phyloP scores from a whole-genome alignment of 2,888 invertebrate genomes.

The Lamellibrachia columna region DNA sequence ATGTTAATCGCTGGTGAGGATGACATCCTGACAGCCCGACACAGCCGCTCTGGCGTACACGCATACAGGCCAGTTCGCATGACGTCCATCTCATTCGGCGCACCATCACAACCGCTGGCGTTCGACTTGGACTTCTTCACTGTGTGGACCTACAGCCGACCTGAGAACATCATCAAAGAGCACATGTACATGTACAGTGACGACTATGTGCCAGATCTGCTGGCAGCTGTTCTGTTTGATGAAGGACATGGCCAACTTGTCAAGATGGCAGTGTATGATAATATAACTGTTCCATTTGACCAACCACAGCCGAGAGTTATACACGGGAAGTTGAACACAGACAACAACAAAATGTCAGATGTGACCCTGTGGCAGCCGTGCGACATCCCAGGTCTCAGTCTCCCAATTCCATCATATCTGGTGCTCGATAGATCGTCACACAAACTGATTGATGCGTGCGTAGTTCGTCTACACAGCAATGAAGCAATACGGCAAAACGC shows the following conservation, averaged over 20 bases:
- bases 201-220: slow-evolving; percentile 6
- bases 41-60: background rate
- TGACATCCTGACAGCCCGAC: background rate
- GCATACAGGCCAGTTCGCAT: background rate
- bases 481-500: background rate
- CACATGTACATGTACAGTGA: background rate
- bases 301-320: background rate
- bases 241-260: background rate
- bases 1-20: background rate
- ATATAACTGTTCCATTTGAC: background rate
- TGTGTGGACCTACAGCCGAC: slow-evolving; percentile 10
- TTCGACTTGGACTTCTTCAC: slow-evolving; percentile 4
- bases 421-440: background rate
- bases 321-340: background rate
- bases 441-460: background rate
- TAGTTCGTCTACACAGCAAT: background rate
- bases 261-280: background rate
- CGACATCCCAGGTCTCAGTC: background rate
- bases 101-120: background rate
- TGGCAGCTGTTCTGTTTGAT: background rate
- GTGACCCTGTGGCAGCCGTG: background rate
- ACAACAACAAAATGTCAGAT: background rate
- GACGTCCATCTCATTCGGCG: background rate
- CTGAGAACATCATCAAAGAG: background rate
- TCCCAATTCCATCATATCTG: background rate